Evolutionary conservation across 2,797 vertebrate genomes (phyloP), one percentile per base, ranked within the genome.

Genomic region (Echeneis naucrates): DNA sequence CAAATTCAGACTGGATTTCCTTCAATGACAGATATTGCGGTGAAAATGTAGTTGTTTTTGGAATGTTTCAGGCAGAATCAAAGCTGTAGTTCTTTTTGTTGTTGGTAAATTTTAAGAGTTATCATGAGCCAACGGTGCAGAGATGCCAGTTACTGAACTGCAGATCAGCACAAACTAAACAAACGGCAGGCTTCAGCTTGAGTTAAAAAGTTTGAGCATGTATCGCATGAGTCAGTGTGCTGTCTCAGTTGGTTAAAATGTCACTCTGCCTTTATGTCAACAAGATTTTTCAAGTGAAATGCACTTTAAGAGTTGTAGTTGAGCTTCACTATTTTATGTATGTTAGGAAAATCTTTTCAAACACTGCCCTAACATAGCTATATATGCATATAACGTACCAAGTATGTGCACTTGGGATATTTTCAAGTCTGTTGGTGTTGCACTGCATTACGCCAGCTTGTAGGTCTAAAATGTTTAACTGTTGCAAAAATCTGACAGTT

Each of bases 181-280:
- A 72, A 60, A 63, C 37, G 51, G 44, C 48, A 48, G 26, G 55
- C 59, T 66, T 32, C 48, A 51, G 16, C 75, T 78, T 72, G 45
- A 62, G 21, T 72, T 57, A 59, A 52, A 62, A n/a, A 56, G 51
- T 47, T n/a, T n/a, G n/a, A n/a, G n/a, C 33, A 9, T 50, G 13
- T n/a, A n/a, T n/a, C n/a, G 45, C 45, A 35, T 55, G 57, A 16
- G 3, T 59, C 67, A 66, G 38, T 72, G 59, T 60, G 51, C 13
- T 65, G 51, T 2, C 19, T 66, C 19, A 37, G 21, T 21, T 62
- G 56, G 32, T 55, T 35, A 19, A 74, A 75, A 57, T 57, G 58
- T 68, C 62, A 35, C 24, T 24, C 57, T 26, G 24, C n/a, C 21
- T 67, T 32, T 19, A 17, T 65, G 54, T 60, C 50, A 64, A 9